Evolutionary conservation across 1,140 invertebrate species (phyloP).

Genomic region (Agraylea sexmaculata): DNA sequence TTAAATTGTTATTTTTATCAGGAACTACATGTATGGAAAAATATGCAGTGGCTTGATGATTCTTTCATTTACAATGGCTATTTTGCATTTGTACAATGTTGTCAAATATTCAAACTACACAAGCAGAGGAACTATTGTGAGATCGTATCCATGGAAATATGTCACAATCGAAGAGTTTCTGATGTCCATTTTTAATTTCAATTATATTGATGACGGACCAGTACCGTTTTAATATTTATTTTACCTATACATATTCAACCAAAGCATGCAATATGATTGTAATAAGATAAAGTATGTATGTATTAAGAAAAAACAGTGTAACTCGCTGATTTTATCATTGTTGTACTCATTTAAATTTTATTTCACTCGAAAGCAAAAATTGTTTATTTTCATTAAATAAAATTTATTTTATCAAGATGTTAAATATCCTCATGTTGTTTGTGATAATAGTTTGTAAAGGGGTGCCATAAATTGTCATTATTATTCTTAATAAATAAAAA

Average conservation of each 20-base stretch:
- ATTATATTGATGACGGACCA: conserved; percentile 6
- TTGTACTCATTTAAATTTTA: background rate
- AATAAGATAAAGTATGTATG: background rate
- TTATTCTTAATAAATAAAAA: too few species aligned
- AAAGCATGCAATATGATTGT: background rate
- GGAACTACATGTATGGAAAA: conserved; percentile 1
- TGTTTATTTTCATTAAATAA: too few species aligned
- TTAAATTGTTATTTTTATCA: conserved; percentile 3
- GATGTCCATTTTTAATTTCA: conserved; percentile 7
- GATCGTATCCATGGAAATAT: conserved; percentile 10
- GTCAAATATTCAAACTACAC: conserved; percentile 9
- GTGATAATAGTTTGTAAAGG: too few species aligned
- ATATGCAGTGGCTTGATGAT: conserved; percentile 3
- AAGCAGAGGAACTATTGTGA: conserved; percentile 1
- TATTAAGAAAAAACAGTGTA: background rate
- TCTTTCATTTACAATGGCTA: conserved; percentile 2
- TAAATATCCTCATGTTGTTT: too few species aligned
- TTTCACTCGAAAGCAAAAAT: background rate
- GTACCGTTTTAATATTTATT: conserved; percentile 7
- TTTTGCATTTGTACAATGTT: conserved; percentile 7
- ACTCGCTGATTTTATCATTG: background rate
- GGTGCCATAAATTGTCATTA: too few species aligned
- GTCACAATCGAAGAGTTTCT: conserved; percentile 10
- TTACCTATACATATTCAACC: background rate
- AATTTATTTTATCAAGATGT: too few species aligned